Evolutionary conservation across 2,113 vertebrate genomes (phyloP).

Genomic region (Calyptomena viridis): DNA sequence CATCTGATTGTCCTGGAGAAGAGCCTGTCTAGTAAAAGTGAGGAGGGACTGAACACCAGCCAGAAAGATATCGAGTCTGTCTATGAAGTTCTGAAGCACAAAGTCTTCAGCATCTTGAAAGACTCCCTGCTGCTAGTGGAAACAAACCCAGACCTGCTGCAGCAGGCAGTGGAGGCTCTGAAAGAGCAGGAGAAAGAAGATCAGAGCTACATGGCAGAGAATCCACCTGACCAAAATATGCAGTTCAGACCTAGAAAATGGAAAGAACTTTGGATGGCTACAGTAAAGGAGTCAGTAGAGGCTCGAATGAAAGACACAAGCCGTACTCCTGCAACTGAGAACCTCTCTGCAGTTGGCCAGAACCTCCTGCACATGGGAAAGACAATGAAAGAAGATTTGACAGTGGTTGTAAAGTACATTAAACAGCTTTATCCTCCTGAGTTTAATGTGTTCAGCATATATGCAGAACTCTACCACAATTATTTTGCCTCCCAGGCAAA

Average conservation of each 20-base stretch:
- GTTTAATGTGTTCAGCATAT: slow-evolving; percentile 78
- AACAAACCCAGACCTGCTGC: slow-evolving; percentile 61
- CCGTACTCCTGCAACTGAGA: background rate
- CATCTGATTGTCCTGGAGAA: slow-evolving; percentile 77
- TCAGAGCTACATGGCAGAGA: slow-evolving; percentile 21
- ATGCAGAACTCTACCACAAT: slow-evolving; percentile 80
- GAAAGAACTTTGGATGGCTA: slow-evolving; percentile 70
- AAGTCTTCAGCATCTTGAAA: slow-evolving; percentile 65
- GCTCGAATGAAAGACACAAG: slow-evolving; percentile 63
- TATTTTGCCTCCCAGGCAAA: slow-evolving; percentile 72
- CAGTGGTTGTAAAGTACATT: slow-evolving; percentile 71
- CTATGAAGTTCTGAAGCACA: slow-evolving; percentile 58
- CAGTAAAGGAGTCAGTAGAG: slow-evolving; percentile 66
- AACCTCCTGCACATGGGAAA: slow-evolving; percentile 78
- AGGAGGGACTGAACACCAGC: slow-evolving; percentile 25
- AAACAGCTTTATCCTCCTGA: slow-evolving; percentile 78
- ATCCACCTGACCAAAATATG: background rate
- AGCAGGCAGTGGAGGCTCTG: slow-evolving; percentile 78
- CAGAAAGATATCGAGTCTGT: slow-evolving; percentile 69
- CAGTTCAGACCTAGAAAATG: slow-evolving; percentile 75
- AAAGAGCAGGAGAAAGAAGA: slow-evolving; percentile 82
- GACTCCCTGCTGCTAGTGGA: slow-evolving; percentile 58
- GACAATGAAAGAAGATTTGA: slow-evolving; percentile 82
- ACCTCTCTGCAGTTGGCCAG: slow-evolving; percentile 69
- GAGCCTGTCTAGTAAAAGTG: slow-evolving; percentile 35